Base-by-base conservation (phyloP, 2,797 vertebrate genomes). In the Naso thynnoides region DNA sequence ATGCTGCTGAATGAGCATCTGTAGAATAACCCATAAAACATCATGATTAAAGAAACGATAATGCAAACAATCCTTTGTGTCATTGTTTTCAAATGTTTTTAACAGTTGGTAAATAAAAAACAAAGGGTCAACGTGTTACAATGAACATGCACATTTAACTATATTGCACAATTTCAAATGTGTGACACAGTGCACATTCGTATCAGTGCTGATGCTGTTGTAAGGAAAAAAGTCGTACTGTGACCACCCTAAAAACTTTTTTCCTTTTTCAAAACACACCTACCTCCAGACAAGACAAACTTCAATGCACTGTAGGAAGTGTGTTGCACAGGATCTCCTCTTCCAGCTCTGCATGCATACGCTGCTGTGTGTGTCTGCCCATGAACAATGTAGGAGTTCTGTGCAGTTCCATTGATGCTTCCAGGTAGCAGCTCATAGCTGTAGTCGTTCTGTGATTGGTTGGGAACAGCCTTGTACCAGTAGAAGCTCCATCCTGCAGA, bases 401-500 rank as follows among this genome's bases (percentile, higher is more conserved):
- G 47, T 61, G 60, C 71, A 54, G 81, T 75, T 42, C 75, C 69
- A 3, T 10, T 49, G n/a, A 0, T 55, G 50, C 66, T 82, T 29
- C 54, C 78, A 53, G 81, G 58, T 1, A 89, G 70, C 70, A 68
- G 70, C 48, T 86, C 42, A 39, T 21, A 24, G 3, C 6, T 56
- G 76, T 80, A 83, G 45, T 3, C 36, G 10, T 19, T 1, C 2
- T 0, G 0, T 53, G 41, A 1, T 5, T 0, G 23, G 0, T 23
- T 8, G 9, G 38, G 63, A 77, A 79, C 67, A 41, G 48, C 13
- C 50, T 69, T 79, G 69, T 80, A 89, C 85, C 85, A 91, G 81
- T 42, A 79, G 58, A 86, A 85, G 48, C 73, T 86, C 89, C 88
- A 89, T 53, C 72, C 88, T 76, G 56, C 67, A 60, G 77, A 55